phyloP scores from a whole-genome alignment of 1,140 invertebrate species.

The Papilio polytes region DNA sequence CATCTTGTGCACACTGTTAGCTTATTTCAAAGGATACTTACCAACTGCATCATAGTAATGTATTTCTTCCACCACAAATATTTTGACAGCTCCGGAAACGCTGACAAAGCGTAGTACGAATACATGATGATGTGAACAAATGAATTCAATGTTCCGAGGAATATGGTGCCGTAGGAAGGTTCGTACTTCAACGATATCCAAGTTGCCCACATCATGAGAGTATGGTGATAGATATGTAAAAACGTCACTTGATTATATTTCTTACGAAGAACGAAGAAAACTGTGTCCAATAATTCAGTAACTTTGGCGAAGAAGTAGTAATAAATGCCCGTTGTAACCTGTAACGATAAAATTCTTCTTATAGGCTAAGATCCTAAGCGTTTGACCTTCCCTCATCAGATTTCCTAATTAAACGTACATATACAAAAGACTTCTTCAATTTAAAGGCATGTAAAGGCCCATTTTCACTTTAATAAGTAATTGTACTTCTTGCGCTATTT shows the following conservation, averaged over 20 bases:
- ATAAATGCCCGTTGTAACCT: slow-evolving; percentile 45
- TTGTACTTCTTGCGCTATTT: no score
- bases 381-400: no score
- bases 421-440: no score
- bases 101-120: slow-evolving; percentile 91
- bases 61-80: slow-evolving; percentile 97
- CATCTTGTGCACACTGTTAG: background rate
- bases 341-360: slow-evolving; percentile 35
- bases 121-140: slow-evolving; percentile 92
- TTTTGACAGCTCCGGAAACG: slow-evolving; percentile 89
- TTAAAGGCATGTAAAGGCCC: no score
- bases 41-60: slow-evolving; percentile 92
- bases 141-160: slow-evolving; percentile 86
- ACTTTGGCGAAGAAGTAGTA: slow-evolving; percentile 84
- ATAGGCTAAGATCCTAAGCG: background rate
- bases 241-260: slow-evolving; percentile 90
- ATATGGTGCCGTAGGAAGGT: slow-evolving; percentile 79
- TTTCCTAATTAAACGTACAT: no score
- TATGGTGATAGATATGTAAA: slow-evolving; percentile 90
- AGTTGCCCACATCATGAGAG: slow-evolving; percentile 83
- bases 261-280: slow-evolving; percentile 94
- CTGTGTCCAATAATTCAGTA: slow-evolving; percentile 87
- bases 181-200: slow-evolving; percentile 83
- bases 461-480: no score
- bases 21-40: slow-evolving; percentile 46